Base-by-base conservation (phyloP, 2,888 invertebrate genomes). In the Leucozona laternaria region DNA sequence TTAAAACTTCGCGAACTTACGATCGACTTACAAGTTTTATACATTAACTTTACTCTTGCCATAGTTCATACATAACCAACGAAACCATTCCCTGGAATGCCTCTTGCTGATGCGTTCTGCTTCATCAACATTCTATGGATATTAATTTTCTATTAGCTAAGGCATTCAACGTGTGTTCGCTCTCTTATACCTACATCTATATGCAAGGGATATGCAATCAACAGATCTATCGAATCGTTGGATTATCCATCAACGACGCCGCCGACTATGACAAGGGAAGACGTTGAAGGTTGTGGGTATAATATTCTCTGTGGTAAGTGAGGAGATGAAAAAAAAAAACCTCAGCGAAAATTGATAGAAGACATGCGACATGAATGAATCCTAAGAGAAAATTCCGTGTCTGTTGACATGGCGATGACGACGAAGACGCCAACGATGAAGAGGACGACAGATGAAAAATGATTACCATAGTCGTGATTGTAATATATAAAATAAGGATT, bases 181-280 rank as follows among this genome's bases (percentile, higher is more conserved):
- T 64, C 48, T 34, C 57, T 58, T 68, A 11, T 57, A 7, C 6
- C 28, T 28, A 28, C 6, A 28, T 28, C 5, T 28, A 28, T 58
- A 68, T 78, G 78, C 48, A 72, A 70, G 34, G 55, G 76, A 81
- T 81, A 76, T 76, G 64, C 76, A 70, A 81, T 81, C 76, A 76
- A 76, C 70, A 76, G 70, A 76, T 81, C 70, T 81, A 81, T 76
- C 70, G 62, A 76, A 48, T 71, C 80, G 55, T 48, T 13, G 76
- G 75, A 81, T 81, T 62, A 81, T 70, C 80, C 48, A 31, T 71
- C 78, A 78, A 70, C 45, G 37, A 34, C 28, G 48, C 28, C 15
- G 62, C 20, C 13, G 45, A 8, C 3, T n/a, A 45, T 6, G 64
- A 64, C 20, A 48, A 25, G 11, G 43, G 25, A 58, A 20, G 37